Conservation (phyloP, 1,140 invertebrate species). For the Pteromalus puparum region DNA sequence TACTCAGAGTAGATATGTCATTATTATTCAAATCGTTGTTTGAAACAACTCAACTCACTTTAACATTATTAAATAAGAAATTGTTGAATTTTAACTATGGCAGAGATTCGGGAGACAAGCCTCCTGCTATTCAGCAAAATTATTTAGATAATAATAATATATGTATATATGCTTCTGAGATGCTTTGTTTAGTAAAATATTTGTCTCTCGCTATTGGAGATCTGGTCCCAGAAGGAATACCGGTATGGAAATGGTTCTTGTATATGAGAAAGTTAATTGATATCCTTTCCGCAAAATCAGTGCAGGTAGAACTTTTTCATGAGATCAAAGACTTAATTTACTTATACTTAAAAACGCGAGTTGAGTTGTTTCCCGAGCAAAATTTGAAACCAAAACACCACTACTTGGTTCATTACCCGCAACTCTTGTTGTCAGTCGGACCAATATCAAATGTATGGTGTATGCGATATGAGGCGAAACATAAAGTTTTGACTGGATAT, state of each 20-base stretch:
- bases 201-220: slow-evolving; percentile 30
- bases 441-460: neutral
- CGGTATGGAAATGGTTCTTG: slow-evolving; percentile 5
- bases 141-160: slow-evolving; percentile 33
- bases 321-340: too few species aligned
- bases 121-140: slow-evolving; percentile 10
- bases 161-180: slow-evolving; percentile 40
- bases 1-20: slow-evolving; percentile 38
- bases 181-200: slow-evolving; percentile 26
- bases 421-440: neutral
- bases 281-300: too few species aligned
- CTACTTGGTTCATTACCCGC: neutral
- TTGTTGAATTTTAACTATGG: slow-evolving; percentile 36
- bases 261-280: neutral
- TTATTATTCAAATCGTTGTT: slow-evolving; percentile 22
- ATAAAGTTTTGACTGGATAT: neutral
- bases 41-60: neutral
- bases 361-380: neutral
- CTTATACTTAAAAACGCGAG: too few species aligned
- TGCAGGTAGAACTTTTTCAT: too few species aligned
- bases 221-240: neutral
- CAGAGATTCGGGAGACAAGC: slow-evolving; percentile 30
- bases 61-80: slow-evolving; percentile 35
- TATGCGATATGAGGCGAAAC: neutral
- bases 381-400: slow-evolving; percentile 17